Evolutionary conservation across 1,140 invertebrate genomes (phyloP).

Genomic region (Pogonomyrmex barbatus): DNA sequence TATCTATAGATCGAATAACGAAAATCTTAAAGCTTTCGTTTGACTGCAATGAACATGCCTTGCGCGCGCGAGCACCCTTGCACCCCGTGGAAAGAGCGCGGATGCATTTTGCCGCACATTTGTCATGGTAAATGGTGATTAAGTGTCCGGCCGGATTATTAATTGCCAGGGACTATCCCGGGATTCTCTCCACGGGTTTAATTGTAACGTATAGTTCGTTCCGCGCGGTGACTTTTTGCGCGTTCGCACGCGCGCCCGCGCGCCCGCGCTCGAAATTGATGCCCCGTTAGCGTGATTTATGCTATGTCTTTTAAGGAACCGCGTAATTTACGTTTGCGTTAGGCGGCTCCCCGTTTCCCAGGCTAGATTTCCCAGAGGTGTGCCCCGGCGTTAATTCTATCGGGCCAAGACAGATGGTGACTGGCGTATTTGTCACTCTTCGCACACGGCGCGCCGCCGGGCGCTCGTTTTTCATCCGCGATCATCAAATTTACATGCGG

Average conservation of each 20-base stretch:
- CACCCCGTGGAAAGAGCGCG: conserved; percentile 35
- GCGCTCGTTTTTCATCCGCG: conserved; percentile 60
- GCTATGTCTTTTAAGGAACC: conserved; percentile 63
- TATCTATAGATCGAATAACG: neutral
- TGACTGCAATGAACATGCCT: conserved; percentile 6
- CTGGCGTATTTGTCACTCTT: conserved; percentile 59
- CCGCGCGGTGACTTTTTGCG: conserved; percentile 58
- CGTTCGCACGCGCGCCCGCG: conserved; percentile 32
- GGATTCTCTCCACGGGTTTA: conserved; percentile 58
- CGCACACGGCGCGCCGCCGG: conserved; percentile 8
- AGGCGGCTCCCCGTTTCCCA: conserved; percentile 31
- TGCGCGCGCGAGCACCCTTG: neutral
- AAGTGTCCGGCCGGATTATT: conserved; percentile 64
- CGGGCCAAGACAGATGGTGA: conserved; percentile 62
- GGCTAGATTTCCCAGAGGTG: conserved; percentile 62
- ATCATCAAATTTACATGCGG: conserved; percentile 63
- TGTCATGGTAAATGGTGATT: conserved; percentile 64
- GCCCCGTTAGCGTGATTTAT: conserved; percentile 64
- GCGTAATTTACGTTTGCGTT: conserved; percentile 63
- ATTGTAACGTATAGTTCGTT: conserved; percentile 65
- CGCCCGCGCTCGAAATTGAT: conserved; percentile 48
- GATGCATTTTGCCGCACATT: conserved; percentile 58
- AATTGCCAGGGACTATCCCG: conserved; percentile 54
- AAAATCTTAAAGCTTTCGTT: neutral
- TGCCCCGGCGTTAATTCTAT: conserved; percentile 59